Conservation (phyloP, 2,113 vertebrate species). For the Ahaetulla prasina region DNA sequence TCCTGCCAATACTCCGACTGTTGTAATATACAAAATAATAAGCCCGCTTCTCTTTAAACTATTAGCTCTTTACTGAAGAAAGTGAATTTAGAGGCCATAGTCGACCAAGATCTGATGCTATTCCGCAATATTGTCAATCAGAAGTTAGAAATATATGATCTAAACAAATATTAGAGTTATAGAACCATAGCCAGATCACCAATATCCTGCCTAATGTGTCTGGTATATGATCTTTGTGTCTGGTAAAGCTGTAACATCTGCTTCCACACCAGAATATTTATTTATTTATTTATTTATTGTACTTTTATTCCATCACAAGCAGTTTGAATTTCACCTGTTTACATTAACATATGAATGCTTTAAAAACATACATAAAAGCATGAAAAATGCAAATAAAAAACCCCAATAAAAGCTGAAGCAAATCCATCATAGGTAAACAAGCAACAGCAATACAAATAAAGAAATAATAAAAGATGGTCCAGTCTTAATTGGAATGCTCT, state of each 20-base stretch:
- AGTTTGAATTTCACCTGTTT: not conserved
- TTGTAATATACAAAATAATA: not conserved
- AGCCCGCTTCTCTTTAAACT: not conserved
- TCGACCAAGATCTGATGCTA: not conserved
- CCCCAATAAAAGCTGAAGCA: not conserved
- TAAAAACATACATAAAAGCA: not conserved
- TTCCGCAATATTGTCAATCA: not conserved
- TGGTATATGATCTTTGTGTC: not conserved
- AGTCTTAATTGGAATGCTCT: not conserved
- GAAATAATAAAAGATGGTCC: not conserved
- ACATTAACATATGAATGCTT: not conserved
- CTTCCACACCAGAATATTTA: not conserved
- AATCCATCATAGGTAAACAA: not conserved
- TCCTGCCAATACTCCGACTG: not conserved
- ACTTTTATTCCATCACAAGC: not conserved
- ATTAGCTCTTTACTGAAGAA: not conserved
- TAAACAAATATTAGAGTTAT: not conserved
- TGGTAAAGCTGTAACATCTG: not conserved
- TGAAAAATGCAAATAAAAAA: not conserved
- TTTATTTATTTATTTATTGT: not conserved
- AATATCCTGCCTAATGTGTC: not conserved
- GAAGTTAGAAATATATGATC: not conserved
- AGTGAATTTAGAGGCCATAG: not conserved
- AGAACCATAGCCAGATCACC: not conserved
- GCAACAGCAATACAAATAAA: not conserved